phyloP scores from a whole-genome alignment of 2,113 vertebrate genomes.

The Atlantisia rogersi region DNA sequence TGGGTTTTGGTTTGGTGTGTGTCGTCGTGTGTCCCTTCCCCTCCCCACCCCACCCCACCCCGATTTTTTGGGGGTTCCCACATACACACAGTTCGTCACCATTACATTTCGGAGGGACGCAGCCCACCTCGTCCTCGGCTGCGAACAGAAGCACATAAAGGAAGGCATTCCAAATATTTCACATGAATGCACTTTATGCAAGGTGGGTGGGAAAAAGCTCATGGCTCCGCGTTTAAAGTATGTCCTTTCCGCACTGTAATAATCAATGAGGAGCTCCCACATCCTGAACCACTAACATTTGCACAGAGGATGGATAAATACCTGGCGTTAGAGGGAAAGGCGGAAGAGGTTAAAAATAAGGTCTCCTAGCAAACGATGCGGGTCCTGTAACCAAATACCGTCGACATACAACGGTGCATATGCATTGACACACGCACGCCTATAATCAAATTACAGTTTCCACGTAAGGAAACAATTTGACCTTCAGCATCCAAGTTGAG shows the following conservation, averaged over 20 bases:
- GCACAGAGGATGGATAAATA: not conserved
- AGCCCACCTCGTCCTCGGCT: not conserved
- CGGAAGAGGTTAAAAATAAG: constrained; percentile 52
- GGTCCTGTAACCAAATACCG: constrained; percentile 22
- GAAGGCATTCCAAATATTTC: constrained; percentile 64
- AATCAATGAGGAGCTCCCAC: not conserved
- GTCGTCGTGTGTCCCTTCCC: too few relatives aligned
- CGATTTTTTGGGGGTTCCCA: not conserved
- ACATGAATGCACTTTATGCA: constrained; percentile 56
- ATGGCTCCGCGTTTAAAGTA: not conserved
- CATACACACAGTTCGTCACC: not conserved
- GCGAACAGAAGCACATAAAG: constrained; percentile 9
- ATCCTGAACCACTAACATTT: not conserved
- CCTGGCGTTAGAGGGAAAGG: not conserved
- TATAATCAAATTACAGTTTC: constrained; percentile 84
- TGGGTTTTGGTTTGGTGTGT: too few relatives aligned
- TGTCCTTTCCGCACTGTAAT: not conserved
- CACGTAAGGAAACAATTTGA: constrained; percentile 89
- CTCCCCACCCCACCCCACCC: too few relatives aligned
- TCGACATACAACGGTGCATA: not conserved
- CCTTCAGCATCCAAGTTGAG: constrained; percentile 89
- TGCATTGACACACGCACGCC: not conserved
- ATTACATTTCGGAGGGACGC: not conserved
- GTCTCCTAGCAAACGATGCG: not conserved
- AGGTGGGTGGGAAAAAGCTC: constrained; percentile 54